Evolutionary conservation across 2,888 invertebrate genomes (phyloP).

Genomic region (Argyresthia goedartella): DNA sequence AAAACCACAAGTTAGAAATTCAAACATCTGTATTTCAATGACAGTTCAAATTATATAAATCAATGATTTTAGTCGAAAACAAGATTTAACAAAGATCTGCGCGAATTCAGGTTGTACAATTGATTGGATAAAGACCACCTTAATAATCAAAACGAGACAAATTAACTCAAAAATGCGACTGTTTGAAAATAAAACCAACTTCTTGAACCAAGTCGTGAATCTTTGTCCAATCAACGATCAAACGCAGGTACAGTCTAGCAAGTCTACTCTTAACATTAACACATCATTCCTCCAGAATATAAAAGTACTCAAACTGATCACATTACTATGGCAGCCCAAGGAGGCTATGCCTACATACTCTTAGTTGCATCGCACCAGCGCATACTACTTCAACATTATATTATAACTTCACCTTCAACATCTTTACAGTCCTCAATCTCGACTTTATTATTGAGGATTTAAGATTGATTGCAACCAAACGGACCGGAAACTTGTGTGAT

Average conservation of each 20-base stretch:
- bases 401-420: background rate
- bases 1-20: conserved; percentile 42
- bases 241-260: conserved; percentile 62
- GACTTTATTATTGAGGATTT: no score
- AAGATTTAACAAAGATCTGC: conserved; percentile 63
- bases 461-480: no score
- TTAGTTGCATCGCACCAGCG: conserved; percentile 41
- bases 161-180: background rate
- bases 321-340: conserved; percentile 66
- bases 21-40: conserved; percentile 68
- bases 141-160: conserved; percentile 18
- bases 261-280: conserved; percentile 61
- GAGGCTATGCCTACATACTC: conserved; percentile 64
- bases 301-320: conserved; percentile 71
- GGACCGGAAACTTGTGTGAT: no score
- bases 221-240: conserved; percentile 52
- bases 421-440: no score
- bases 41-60: conserved; percentile 40
- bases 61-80: conserved; percentile 64
- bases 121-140: conserved; percentile 62
- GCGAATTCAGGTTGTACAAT: conserved; percentile 38
- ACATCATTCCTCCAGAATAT: conserved; percentile 60
- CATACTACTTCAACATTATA: conserved; percentile 31
- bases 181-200: conserved; percentile 1
- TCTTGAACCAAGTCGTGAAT: conserved; percentile 5